Evolutionary conservation across 2,113 vertebrate species (phyloP).

Genomic region (Platanista minor): DNA sequence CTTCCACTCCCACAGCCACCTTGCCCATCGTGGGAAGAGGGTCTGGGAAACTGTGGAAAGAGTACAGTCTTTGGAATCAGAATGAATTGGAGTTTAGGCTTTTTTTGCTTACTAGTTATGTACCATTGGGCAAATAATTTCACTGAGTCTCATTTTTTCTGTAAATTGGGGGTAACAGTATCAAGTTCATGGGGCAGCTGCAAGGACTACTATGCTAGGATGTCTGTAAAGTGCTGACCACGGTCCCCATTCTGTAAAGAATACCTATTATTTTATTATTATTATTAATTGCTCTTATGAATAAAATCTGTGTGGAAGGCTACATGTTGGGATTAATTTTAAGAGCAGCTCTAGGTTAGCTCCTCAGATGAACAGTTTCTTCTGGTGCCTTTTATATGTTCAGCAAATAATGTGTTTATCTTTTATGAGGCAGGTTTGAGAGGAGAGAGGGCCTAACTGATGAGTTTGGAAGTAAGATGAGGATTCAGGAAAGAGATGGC

Average conservation of each 20-base stretch:
- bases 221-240: background rate
- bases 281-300: background rate
- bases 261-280: background rate
- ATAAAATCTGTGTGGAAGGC: background rate
- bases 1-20: background rate
- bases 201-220: background rate
- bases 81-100: background rate
- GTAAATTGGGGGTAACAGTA: background rate
- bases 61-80: background rate
- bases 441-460: background rate
- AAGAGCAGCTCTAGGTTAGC: background rate
- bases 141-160: background rate
- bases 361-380: background rate
- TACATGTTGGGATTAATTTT: constrained; percentile 9
- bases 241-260: background rate
- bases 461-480: background rate
- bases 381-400: background rate
- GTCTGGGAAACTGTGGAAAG: background rate
- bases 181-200: background rate
- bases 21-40: background rate
- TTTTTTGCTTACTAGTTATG: background rate
- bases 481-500: background rate
- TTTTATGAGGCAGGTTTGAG: background rate
- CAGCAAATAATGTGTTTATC: background rate
- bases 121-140: background rate